These are phyloP conservation scores for Alaudala cheleensis DNA, from an alignment of 2,113 vertebrate genomes.

Conservation along the genomic window DNA sequence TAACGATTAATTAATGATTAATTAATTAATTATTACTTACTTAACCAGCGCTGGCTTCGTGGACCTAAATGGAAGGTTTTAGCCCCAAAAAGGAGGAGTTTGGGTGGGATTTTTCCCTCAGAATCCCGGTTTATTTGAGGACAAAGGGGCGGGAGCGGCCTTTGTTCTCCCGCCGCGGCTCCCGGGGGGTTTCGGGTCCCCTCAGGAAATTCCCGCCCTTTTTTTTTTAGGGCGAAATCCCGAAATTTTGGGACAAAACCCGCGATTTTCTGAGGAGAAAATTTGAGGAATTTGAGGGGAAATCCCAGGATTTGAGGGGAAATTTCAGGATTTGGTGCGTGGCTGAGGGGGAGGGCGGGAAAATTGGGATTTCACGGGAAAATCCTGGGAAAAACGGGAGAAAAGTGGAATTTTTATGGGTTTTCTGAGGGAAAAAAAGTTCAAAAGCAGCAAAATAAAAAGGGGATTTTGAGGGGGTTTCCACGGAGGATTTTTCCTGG, in stretches of 20 bases:
- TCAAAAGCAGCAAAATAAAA: too few species aligned
- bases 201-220: background rate
- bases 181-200: too few species aligned
- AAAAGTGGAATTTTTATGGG: background rate
- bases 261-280: background rate
- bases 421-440: background rate
- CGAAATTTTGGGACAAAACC: background rate
- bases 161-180: background rate
- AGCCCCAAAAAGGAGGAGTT: background rate
- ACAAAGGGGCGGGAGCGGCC: background rate
- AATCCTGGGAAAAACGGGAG: background rate
- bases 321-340: background rate
- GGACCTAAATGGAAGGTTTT: background rate
- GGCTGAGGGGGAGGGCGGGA: background rate
- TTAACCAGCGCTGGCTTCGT: background rate
- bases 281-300: background rate
- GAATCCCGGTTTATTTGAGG: background rate
- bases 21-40: background rate
- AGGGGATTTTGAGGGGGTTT: too few species aligned
- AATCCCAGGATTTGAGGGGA: background rate
- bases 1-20: background rate
- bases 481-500: background rate
- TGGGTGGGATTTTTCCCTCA: background rate
- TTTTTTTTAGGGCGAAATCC: background rate
- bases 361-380: background rate